Percentiles rank a stretch among this genome's conserved stretches.
phyloP scores from a whole-genome alignment of 2,888 invertebrate species.

The Orgyia antiqua region DNA sequence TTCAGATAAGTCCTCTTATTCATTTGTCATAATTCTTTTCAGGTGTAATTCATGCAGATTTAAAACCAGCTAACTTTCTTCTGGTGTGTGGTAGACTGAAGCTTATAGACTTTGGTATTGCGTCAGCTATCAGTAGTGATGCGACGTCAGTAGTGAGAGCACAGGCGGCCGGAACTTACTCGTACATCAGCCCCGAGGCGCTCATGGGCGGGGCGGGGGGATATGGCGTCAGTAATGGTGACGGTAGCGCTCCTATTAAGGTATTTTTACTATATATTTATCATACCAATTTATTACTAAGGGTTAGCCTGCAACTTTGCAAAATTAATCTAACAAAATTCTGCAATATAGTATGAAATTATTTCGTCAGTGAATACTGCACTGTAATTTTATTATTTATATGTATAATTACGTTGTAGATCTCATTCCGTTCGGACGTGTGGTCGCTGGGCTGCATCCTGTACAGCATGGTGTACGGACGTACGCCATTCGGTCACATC shows the following conservation, averaged over 20 bases:
- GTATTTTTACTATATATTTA: conserved; percentile 20
- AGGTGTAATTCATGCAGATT: conserved; percentile 97
- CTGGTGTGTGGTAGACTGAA: conserved; percentile 91
- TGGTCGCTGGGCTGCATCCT: conserved; percentile 99
- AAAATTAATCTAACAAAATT: no score
- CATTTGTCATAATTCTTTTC: no score
- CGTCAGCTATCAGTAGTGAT: conserved; percentile 90
- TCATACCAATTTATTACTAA: no score
- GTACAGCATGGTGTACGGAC: conserved; percentile 93
- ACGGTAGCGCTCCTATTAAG: conserved; percentile 58
- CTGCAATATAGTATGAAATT: no score
- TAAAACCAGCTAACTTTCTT: conserved; percentile 98
- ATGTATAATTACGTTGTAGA: no score
- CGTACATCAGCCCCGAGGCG: conserved; percentile 98
- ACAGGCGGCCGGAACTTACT: conserved; percentile 91
- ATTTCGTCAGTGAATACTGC: no score
- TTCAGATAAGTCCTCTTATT: no score
- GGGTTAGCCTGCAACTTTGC: no score
- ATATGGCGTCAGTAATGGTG: conserved; percentile 43
- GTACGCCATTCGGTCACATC: conserved; percentile 94
- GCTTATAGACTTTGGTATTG: conserved; percentile 98
- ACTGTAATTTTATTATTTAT: no score
- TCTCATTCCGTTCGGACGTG: conserved; percentile 94
- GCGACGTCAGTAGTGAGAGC: conserved; percentile 93
- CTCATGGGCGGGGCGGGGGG: conserved; percentile 81